phyloP scores from a whole-genome alignment of 1,140 invertebrate species.

The Oryctes rhinoceros region DNA sequence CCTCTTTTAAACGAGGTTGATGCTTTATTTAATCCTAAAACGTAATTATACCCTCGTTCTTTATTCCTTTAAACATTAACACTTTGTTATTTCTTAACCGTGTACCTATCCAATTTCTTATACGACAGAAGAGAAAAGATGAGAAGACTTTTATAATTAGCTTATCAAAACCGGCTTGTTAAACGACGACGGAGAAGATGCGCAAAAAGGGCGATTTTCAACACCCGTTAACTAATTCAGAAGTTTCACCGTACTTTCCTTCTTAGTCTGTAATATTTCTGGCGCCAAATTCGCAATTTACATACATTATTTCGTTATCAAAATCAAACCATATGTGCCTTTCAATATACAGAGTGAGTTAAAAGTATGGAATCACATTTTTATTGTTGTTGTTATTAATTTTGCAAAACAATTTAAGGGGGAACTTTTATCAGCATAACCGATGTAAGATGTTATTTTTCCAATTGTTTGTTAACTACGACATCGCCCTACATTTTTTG shows the following conservation, averaged over 20 bases:
- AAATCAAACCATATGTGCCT: background rate
- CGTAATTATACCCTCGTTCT: background rate
- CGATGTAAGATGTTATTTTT: too few species aligned
- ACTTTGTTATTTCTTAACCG: slow-evolving; percentile 8
- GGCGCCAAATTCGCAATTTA: background rate
- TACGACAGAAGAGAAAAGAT: background rate
- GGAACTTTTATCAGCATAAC: too few species aligned
- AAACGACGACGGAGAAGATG: background rate
- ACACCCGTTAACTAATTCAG: slow-evolving; percentile 13
- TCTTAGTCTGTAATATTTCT: background rate
- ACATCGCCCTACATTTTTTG: too few species aligned
- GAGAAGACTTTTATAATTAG: background rate
- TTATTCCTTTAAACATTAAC: slow-evolving; percentile 19
- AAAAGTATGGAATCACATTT: too few species aligned
- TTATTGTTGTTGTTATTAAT: too few species aligned
- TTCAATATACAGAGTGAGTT: too few species aligned
- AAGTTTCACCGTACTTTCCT: slow-evolving; percentile 1
- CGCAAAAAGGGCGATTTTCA: background rate
- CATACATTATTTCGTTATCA: background rate
- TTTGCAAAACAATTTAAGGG: too few species aligned
- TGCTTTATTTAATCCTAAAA: slow-evolving; percentile 16
- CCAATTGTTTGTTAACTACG: too few species aligned
- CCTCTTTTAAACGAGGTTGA: background rate
- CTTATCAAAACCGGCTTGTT: slow-evolving; percentile 14
- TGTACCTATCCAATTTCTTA: slow-evolving; percentile 22